Base-by-base conservation (phyloP, 2,888 invertebrate species). In the Archips xylosteana region DNA sequence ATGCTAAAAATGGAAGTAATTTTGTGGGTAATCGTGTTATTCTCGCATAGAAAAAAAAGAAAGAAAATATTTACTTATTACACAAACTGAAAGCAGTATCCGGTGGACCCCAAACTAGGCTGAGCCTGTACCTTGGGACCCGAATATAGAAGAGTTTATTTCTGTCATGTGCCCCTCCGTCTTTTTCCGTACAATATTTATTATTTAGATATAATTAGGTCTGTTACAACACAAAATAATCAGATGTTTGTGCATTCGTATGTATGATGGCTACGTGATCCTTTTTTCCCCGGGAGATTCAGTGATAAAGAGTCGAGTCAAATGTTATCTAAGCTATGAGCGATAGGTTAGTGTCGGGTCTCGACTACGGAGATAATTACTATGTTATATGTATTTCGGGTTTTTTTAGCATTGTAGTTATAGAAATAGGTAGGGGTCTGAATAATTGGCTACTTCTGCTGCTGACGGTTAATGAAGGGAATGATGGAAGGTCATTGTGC, bases 261-360 rank as follows among this genome's bases (percentile, higher is more conserved):
- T 64, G 47, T 23, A 49, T 49, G 49, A 36, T 49, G 36, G n/a
- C 36, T 34, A 36, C 51, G 65, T 65, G 65, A 13, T 65, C 13
- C 51, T 51, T 15, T 65, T 65, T 51, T 65, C 65, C 51, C 15
- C 12, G n/a, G 36, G 51, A 65, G n/a, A 51, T 65, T 36, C 51
- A 51, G 13, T 47, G 47, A 10, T 51, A 36, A 51, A 6, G 8
- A 15, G 39, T 42, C 9, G 39, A 45, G 32, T 12, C 32, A 65
- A 65, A 65, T 36, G 65, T 65, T 65, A 65, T 64, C 64, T 23
- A 23, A 23, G 23, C 23, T 9, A 2, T 15, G 15, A 51, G 51
- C 13, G 47, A 8, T n/a, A 49, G 47, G 63, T 64, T 49, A 34
- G 34, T 47, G 32, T 23, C 9, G 45, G 63, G 47, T 45, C 47